phyloP scores from a whole-genome alignment of 1,140 invertebrate species.

The Pogonus chalceus region DNA sequence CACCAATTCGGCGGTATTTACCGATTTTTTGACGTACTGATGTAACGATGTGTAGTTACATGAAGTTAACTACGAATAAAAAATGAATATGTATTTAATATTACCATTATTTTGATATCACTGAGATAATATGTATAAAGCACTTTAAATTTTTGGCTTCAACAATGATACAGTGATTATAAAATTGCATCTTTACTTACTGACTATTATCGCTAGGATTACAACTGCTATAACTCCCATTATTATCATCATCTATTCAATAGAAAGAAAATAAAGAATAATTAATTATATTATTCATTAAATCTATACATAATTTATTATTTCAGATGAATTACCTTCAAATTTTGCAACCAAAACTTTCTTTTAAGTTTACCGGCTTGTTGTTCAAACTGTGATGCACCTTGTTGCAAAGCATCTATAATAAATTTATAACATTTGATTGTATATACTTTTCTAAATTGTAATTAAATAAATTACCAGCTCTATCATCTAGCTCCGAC shows the following conservation, averaged over 20 bases:
- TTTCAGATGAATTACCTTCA: too few relatives aligned
- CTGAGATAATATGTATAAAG: not conserved
- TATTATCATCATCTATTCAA: slow-evolving; percentile 79
- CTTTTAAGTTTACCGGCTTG: slow-evolving; percentile 94
- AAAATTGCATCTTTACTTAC: slow-evolving; percentile 51
- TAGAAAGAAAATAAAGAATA: slow-evolving; percentile 29
- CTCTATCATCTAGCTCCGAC: slow-evolving; percentile 90
- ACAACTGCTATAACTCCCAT: slow-evolving; percentile 81
- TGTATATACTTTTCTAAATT: too few relatives aligned
- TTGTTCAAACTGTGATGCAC: slow-evolving; percentile 95
- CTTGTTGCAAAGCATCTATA: slow-evolving; percentile 92
- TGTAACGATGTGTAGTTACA: slow-evolving; percentile 45
- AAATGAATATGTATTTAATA: slow-evolving; percentile 8
- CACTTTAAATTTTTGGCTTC: slow-evolving; percentile 1
- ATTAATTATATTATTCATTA: slow-evolving; percentile 17
- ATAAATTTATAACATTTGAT: too few relatives aligned
- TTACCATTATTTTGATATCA: slow-evolving; percentile 9
- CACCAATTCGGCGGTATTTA: slow-evolving; percentile 21
- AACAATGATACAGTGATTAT: not conserved
- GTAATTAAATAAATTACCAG: too few relatives aligned
- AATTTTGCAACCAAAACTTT: slow-evolving; percentile 98
- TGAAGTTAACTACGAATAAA: slow-evolving; percentile 56
- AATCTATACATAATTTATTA: slow-evolving; percentile 61
- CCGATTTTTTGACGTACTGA: slow-evolving; percentile 34
- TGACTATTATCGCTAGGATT: slow-evolving; percentile 78